Percentiles rank a stretch among this genome's conserved stretches.
Conservation (phyloP, 1,140 invertebrate genomes). For the Neodiprion pinetum region DNA sequence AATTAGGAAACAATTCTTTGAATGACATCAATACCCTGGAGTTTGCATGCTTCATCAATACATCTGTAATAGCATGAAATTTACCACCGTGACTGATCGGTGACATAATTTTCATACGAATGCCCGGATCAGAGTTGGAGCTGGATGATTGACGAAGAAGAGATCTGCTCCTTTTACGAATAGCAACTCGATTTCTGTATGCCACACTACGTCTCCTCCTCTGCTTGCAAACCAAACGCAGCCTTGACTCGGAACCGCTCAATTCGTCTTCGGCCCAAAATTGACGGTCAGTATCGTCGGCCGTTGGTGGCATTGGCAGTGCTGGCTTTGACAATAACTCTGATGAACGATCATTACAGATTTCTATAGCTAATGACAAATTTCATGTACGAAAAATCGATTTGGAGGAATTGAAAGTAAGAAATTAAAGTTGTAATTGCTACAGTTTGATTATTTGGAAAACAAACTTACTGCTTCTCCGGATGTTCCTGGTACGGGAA, state of each 20-base stretch:
- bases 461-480: constrained; percentile 35
- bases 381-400: too few relatives aligned
- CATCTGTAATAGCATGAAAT: background rate
- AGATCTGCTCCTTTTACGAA: background rate
- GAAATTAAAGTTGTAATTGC: constrained; percentile 13
- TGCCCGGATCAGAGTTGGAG: background rate
- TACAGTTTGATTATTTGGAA: background rate
- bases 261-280: constrained; percentile 51
- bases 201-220: constrained; percentile 41
- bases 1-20: background rate
- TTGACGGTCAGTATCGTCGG: constrained; percentile 41
- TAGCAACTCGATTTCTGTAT: constrained; percentile 37
- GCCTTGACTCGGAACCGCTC: constrained; percentile 40
- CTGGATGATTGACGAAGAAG: background rate
- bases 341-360: background rate
- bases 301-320: constrained; percentile 18
- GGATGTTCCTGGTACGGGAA: constrained; percentile 14
- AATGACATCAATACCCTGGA: background rate
- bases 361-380: too few relatives aligned
- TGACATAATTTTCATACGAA: background rate
- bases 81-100: background rate
- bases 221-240: constrained; percentile 26
- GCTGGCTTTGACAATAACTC: constrained; percentile 26
- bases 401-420: background rate
- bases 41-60: background rate